phyloP scores from a whole-genome alignment of 2,113 vertebrate species.

The Motacilla tschutschensis region DNA sequence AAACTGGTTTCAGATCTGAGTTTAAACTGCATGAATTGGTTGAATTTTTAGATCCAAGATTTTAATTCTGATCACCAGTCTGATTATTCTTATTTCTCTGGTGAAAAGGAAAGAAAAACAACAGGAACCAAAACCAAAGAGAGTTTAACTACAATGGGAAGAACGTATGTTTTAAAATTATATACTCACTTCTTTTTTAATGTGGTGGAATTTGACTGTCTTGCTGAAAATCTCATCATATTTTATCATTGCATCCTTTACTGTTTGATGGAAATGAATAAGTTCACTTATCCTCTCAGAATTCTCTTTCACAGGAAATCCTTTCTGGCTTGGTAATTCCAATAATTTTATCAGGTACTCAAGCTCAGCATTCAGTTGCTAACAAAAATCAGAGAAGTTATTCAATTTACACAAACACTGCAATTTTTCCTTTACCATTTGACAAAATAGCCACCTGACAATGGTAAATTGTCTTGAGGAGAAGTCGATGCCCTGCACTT shows the following conservation, averaged over 20 bases:
- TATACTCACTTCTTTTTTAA: conserved; percentile 77
- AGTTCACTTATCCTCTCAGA: conserved; percentile 77
- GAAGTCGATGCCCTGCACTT: neutral
- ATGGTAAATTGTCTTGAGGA: neutral
- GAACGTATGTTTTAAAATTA: neutral
- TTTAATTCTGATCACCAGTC: neutral
- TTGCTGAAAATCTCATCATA: conserved; percentile 79
- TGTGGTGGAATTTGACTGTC: conserved; percentile 78
- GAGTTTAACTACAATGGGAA: neutral
- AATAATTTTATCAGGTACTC: conserved; percentile 76
- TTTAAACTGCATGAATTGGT: neutral
- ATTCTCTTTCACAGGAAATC: conserved; percentile 70
- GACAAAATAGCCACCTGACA: neutral
- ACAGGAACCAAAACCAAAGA: neutral
- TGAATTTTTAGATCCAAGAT: neutral
- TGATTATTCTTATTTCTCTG: neutral
- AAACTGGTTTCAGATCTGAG: neutral
- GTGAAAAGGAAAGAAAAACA: neutral
- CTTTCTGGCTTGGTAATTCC: conserved; percentile 71
- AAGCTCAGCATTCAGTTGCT: conserved; percentile 85
- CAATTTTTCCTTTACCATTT: neutral
- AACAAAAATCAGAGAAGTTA: neutral
- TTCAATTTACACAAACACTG: neutral
- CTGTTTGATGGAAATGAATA: conserved; percentile 72
- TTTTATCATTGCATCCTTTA: conserved; percentile 75